Percentiles rank a stretch among this genome's conserved stretches.
Evolutionary conservation across 2,797 vertebrate species (phyloP).

Genomic region (Micrastur ruficollis): DNA sequence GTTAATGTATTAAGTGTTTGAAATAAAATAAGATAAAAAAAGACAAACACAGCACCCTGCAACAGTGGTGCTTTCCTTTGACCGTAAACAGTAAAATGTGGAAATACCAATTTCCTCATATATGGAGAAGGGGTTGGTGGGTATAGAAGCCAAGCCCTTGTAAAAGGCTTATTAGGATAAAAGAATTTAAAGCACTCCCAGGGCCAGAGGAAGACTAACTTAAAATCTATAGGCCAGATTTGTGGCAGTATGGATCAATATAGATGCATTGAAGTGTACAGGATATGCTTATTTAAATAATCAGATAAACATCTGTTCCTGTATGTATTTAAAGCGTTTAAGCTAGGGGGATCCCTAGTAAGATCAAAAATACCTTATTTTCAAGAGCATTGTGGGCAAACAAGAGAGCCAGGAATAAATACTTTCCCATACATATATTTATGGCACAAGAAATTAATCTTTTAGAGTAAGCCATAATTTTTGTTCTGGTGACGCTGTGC

Average conservation of each 20-base stretch:
- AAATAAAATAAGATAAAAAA: neutral
- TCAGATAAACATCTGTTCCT: neutral
- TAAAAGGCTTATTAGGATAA: neutral
- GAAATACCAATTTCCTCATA: neutral
- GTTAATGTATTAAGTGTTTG: neutral
- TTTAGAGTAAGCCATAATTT: neutral
- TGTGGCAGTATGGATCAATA: neutral
- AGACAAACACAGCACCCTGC: neutral
- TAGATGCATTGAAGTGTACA: neutral
- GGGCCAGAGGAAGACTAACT: neutral
- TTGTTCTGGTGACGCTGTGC: neutral
- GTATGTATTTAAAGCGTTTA: neutral
- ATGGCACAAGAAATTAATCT: neutral
- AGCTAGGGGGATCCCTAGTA: neutral
- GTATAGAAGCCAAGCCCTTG: neutral
- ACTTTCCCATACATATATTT: neutral
- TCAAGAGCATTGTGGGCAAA: neutral
- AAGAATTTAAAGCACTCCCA: neutral
- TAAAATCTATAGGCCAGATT: neutral
- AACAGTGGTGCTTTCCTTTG: neutral
- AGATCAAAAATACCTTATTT: neutral
- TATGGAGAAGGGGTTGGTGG: neutral
- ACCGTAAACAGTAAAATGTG: neutral
- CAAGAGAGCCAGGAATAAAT: neutral
- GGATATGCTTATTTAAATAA: neutral